Evolutionary conservation across 2,888 invertebrate species (phyloP).

Genomic region (Scaptomyza polygonia): DNA sequence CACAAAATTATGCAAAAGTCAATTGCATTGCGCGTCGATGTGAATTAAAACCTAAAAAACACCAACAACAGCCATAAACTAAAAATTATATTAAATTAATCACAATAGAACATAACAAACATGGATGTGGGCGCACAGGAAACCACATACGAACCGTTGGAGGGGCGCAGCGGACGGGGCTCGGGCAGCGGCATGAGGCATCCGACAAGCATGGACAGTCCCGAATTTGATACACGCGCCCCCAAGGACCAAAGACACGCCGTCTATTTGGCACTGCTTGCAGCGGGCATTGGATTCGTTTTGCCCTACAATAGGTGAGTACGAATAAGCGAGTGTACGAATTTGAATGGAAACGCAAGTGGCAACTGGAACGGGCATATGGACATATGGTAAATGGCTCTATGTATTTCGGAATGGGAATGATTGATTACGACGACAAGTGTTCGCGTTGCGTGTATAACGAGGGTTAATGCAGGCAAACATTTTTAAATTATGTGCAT

Average conservation of each 20-base stretch:
- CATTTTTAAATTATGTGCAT: constrained; percentile 5
- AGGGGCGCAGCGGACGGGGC: constrained; percentile 72
- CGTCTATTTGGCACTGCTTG: constrained; percentile 86
- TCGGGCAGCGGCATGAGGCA: constrained; percentile 62
- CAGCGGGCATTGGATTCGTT: constrained; percentile 95
- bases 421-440: constrained; percentile 26
- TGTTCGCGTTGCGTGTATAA: constrained; percentile 5
- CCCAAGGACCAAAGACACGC: constrained; percentile 84
- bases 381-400: constrained; percentile 10
- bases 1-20: constrained; percentile 54
- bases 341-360: not conserved
- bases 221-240: constrained; percentile 82
- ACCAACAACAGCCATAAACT: constrained; percentile 8
- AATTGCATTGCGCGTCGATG: constrained; percentile 20
- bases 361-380: not conserved
- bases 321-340: not conserved
- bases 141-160: constrained; percentile 83
- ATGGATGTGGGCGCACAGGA: constrained; percentile 81
- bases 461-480: constrained; percentile 4
- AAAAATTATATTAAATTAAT: constrained; percentile 2
- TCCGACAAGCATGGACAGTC: constrained; percentile 82
- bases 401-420: constrained; percentile 5
- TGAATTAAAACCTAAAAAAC: constrained; percentile 12
- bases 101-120: not conserved
- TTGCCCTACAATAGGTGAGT: constrained; percentile 95